Base-by-base conservation (phyloP, 1,140 invertebrate species). In the Hyles euphorbiae region DNA sequence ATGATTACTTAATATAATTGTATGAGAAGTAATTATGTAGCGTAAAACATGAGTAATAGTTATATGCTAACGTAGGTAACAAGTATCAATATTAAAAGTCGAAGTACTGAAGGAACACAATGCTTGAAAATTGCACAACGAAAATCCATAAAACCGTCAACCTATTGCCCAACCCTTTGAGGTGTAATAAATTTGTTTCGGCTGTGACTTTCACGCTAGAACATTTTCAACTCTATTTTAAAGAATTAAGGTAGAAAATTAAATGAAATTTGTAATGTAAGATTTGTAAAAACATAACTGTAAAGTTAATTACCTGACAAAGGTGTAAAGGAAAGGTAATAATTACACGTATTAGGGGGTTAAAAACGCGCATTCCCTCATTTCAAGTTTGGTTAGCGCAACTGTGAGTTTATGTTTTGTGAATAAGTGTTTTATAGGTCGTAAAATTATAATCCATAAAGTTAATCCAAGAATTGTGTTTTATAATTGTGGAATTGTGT, bases 101-200 rank as follows among this genome's bases (percentile, higher is more conserved):
- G 57, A 53, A 60, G 60, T 76, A 74, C 56, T 63, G 56, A 68
- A 68, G 54, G 55, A 47, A 49, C 54, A 83, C 78, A 88, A 85
- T 85, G 66, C 68, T 76, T 76, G 83, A 81, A 88, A 86, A 85
- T 87, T 87, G 79, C 82, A 79, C 81, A 87, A 87, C 73, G 72
- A 67, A 74, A 78, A 75, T 72, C 76, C 81, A 85, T 85, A 85
- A 88, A 88, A 79, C 81, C 78, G 85, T 87, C 72, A 80, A 68
- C 61, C 76, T 71, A 72, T 81, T 79, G 72, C 74, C 68, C 78
- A 88, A 87, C 82, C 83, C 83, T 87, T 88, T 86, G 72, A 87
- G 76, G 79, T 83, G 78, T 68, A 83, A 86, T 88, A 86, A 83
- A 87, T 86, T 77, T 76, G 72, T 65, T 77, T 79, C 74, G 62